Evolutionary conservation across 2,888 invertebrate genomes (phyloP).

Genomic region (Falcaria lacertinaria): DNA sequence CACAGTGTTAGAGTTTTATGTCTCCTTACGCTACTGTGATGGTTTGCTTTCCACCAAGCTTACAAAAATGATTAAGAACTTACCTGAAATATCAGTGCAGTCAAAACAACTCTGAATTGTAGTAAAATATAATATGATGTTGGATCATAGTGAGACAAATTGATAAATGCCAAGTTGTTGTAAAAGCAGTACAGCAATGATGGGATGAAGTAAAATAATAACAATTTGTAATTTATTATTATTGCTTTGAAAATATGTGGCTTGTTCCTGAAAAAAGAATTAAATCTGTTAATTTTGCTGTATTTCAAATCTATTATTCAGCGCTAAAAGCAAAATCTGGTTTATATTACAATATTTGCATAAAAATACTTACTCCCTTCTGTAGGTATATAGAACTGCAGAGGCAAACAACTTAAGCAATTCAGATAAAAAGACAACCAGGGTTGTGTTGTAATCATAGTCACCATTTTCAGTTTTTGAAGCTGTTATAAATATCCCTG

Average conservation of each 20-base stretch:
- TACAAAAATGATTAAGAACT: no score
- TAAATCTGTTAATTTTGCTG: no score
- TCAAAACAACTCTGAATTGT: conserved; percentile 94
- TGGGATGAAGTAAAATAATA: conserved; percentile 92
- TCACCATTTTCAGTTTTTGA: conserved; percentile 89
- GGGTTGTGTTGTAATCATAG: conserved; percentile 92
- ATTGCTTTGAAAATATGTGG: conserved; percentile 78
- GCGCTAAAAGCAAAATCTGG: not conserved
- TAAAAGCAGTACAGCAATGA: conserved; percentile 95
- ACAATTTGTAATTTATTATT: conserved; percentile 80
- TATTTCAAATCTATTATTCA: no score
- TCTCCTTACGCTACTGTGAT: no score
- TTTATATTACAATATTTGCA: no score
- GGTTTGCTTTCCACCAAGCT: no score
- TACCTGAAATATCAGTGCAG: conserved; percentile 95
- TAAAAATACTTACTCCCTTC: conserved; percentile 52
- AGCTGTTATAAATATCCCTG: conserved; percentile 94
- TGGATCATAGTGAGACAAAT: conserved; percentile 94
- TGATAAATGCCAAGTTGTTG: conserved; percentile 95
- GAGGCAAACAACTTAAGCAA: conserved; percentile 89
- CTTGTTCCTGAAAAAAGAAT: conserved; percentile 80
- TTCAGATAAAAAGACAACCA: conserved; percentile 94
- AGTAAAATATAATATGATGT: conserved; percentile 95
- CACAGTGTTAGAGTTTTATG: no score
- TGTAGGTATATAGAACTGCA: conserved; percentile 83